phyloP scores from a whole-genome alignment of 53 echinoderm and acorn worm species.

The Hippasteria phrygiana region DNA sequence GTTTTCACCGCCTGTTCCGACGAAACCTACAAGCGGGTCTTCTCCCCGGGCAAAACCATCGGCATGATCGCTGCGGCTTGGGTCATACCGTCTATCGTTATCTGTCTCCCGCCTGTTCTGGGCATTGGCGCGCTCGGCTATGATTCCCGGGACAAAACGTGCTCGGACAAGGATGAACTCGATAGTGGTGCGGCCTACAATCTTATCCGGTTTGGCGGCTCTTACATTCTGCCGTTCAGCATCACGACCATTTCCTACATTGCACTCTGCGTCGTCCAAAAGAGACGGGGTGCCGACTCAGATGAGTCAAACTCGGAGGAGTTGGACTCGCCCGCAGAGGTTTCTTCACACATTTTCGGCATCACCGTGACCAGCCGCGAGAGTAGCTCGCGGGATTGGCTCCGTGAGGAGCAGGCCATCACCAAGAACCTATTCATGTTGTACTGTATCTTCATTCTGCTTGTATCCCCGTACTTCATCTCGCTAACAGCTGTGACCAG shows the following conservation, averaged over 20 bases:
- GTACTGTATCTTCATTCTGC: constrained; percentile 20
- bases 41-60: constrained; percentile 35
- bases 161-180: constrained; percentile 28
- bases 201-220: background rate
- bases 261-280: constrained; percentile 25
- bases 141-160: constrained; percentile 1
- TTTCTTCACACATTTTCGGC: too few species aligned
- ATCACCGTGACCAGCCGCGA: too few species aligned
- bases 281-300: background rate
- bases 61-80: constrained; percentile 61
- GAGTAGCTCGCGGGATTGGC: too few species aligned
- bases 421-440: constrained; percentile 49
- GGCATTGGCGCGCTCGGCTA: constrained; percentile 3
- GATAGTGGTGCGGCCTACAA: background rate
- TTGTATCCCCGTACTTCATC: constrained; percentile 36
- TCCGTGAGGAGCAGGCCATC: constrained; percentile 46
- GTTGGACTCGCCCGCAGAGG: background rate
- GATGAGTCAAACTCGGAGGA: background rate
- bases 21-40: constrained; percentile 40
- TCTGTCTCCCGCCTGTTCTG: constrained; percentile 2
- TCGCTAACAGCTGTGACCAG: background rate
- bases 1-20: constrained; percentile 48
- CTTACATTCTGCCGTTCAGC: constrained; percentile 1
- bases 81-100: constrained; percentile 27
- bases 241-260: constrained; percentile 22